A percentile compares a stretch with the other conserved stretches of the same genome.
These are phyloP conservation scores for Paramisgurnus dabryanus DNA, from an alignment of 2,113 vertebrate species.

Conservation along the genomic window DNA sequence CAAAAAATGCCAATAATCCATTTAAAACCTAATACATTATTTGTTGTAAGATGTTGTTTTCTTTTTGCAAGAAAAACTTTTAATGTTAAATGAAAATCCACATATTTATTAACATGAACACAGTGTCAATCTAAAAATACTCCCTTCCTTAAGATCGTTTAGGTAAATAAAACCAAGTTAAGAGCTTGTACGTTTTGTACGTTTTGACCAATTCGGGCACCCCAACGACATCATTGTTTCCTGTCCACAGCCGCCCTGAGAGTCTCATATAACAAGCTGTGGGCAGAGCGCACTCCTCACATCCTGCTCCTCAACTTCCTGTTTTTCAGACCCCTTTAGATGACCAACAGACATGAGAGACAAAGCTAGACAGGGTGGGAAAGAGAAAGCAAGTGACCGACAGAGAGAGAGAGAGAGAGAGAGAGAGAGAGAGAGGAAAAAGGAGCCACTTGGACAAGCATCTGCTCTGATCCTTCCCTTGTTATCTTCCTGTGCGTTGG, in stretches of 20 bases:
- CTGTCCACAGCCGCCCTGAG: conserved; percentile 56
- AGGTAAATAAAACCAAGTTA: too few species aligned
- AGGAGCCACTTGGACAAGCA: conserved; percentile 68
- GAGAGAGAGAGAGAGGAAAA: conserved; percentile 27
- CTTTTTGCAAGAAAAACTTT: too few species aligned
- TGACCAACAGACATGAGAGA: conserved; percentile 56
- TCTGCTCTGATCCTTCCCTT: conserved; percentile 68
- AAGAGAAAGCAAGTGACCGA: neutral
- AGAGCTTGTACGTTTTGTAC: conserved; percentile 38
- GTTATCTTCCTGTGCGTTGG: conserved; percentile 65
- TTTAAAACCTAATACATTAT: too few species aligned
- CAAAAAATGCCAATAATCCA: too few species aligned
- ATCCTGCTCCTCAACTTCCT: conserved; percentile 78
- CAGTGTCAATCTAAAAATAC: too few species aligned
- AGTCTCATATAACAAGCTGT: conserved; percentile 65
- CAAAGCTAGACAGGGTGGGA: conserved; percentile 30
- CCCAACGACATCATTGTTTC: conserved; percentile 70
- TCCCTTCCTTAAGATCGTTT: too few species aligned
- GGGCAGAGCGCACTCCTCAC: conserved; percentile 70
- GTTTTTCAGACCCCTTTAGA: conserved; percentile 73
- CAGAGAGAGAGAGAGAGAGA: conserved; percentile 26
- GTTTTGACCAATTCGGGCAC: conserved; percentile 62
- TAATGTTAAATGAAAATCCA: too few species aligned
- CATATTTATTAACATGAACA: too few species aligned
- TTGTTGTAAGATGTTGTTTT: too few species aligned